Conservation (phyloP, 30 jellyfish, hydroid and myxozoan genomes). For the Morbakka virulenta region DNA sequence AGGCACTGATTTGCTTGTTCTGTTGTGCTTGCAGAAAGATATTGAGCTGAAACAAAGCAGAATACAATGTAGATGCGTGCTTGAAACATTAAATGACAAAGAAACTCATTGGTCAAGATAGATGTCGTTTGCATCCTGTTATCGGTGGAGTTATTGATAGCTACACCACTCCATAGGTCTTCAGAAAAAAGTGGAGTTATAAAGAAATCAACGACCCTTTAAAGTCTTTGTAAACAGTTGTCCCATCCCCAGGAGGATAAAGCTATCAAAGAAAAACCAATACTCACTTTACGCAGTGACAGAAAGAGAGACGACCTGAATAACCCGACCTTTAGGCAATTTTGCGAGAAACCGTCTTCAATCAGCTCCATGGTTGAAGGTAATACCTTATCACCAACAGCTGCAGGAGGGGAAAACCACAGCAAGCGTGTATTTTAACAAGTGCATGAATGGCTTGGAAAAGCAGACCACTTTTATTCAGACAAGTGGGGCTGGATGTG, state of each 20-base stretch:
- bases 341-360: conserved; percentile 28
- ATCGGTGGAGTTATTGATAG: conserved; percentile 45
- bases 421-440: conserved; percentile 37
- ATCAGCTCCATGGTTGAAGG: background rate
- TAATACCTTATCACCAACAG: conserved; percentile 45
- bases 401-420: conserved; percentile 43
- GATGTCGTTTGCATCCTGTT: conserved; percentile 1
- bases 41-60: no score
- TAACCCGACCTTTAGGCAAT: conserved; percentile 6
- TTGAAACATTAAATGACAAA: no score
- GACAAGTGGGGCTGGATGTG: conserved; percentile 45
- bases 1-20: conserved; percentile 50
- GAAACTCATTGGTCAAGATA: conserved; percentile 22
- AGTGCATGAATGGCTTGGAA: conserved; percentile 32
- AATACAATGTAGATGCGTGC: no score
- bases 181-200: no score
- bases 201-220: no score
- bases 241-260: conserved; percentile 13
- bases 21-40: conserved; percentile 36
- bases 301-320: conserved; percentile 7
- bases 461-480: conserved; percentile 15
- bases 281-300: conserved; percentile 18
- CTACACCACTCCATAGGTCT: conserved; percentile 38
- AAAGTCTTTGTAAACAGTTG: no score
- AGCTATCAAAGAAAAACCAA: conserved; percentile 29